These are phyloP conservation scores for Nothocercus nigrocapillus DNA, from an alignment of 2,113 vertebrate species.

Conservation along the genomic window DNA sequence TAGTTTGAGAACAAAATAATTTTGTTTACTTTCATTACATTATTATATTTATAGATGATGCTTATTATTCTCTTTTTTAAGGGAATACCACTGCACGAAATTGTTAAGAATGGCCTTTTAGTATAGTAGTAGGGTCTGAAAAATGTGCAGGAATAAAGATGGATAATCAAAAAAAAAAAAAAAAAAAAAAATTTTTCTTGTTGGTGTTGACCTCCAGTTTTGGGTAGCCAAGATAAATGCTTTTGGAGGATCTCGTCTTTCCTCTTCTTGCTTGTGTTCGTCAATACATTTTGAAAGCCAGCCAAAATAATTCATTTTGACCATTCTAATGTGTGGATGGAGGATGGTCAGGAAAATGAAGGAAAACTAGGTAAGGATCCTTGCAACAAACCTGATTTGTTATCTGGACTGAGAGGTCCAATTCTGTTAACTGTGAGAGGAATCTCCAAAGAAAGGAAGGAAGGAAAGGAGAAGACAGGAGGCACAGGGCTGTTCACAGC, in stretches of 20 bases:
- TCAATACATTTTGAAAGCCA: neutral
- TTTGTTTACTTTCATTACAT: neutral
- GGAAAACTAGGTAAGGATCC: neutral
- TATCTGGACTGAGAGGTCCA: neutral
- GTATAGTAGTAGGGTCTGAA: neutral
- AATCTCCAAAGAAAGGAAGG: neutral
- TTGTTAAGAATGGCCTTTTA: neutral
- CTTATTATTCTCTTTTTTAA: neutral
- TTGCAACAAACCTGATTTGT: neutral
- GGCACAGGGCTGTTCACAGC: neutral
- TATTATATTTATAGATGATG: neutral
- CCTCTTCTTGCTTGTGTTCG: neutral
- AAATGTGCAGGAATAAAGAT: neutral
- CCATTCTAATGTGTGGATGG: neutral
- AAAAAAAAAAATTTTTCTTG: neutral
- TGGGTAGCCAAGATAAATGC: neutral
- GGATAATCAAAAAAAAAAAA: neutral
- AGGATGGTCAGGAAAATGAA: neutral
- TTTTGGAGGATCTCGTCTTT: neutral
- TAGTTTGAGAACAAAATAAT: slow-evolving; percentile 32
- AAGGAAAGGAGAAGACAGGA: neutral
- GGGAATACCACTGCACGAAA: neutral
- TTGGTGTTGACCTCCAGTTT: neutral
- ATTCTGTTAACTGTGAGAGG: neutral
- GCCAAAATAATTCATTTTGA: neutral